These are phyloP conservation scores for Phaethon lepturus DNA, from an alignment of 2,113 vertebrate genomes.

Conservation along the genomic window DNA sequence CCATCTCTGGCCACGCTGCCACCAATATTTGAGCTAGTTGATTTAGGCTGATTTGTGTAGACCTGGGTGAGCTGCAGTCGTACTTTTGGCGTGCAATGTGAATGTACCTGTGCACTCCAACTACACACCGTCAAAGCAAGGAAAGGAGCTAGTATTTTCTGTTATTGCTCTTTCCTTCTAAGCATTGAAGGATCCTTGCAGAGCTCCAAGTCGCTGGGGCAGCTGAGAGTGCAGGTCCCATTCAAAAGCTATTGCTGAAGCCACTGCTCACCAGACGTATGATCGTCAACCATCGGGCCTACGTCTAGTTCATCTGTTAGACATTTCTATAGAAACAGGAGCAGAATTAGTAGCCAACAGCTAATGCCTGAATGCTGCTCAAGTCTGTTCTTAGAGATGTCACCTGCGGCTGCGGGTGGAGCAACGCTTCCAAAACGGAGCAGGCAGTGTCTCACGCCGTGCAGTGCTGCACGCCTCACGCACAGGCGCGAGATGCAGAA, in stretches of 20 bases:
- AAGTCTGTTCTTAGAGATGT: neutral
- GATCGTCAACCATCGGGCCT: neutral
- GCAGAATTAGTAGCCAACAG: neutral
- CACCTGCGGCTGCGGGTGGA: neutral
- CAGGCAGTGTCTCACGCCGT: accelerated
- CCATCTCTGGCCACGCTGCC: accelerated
- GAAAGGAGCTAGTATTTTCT: neutral
- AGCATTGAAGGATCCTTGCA: neutral
- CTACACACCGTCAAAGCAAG: neutral
- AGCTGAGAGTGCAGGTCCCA: neutral
- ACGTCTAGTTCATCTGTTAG: neutral
- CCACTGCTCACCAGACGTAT: neutral
- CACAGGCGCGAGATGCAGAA: neutral
- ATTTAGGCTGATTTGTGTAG: neutral
- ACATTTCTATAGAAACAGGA: neutral
- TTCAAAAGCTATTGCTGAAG: neutral
- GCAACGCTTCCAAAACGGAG: neutral
- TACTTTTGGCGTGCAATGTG: neutral
- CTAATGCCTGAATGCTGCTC: neutral
- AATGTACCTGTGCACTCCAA: neutral
- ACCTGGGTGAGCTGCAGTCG: neutral
- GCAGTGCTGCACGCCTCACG: neutral
- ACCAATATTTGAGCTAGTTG: neutral
- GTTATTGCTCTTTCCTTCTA: neutral
- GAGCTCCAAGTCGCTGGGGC: neutral